Evolutionary conservation across 2,113 vertebrate genomes (phyloP).

Genomic region (Myrmophylax atrothorax): DNA sequence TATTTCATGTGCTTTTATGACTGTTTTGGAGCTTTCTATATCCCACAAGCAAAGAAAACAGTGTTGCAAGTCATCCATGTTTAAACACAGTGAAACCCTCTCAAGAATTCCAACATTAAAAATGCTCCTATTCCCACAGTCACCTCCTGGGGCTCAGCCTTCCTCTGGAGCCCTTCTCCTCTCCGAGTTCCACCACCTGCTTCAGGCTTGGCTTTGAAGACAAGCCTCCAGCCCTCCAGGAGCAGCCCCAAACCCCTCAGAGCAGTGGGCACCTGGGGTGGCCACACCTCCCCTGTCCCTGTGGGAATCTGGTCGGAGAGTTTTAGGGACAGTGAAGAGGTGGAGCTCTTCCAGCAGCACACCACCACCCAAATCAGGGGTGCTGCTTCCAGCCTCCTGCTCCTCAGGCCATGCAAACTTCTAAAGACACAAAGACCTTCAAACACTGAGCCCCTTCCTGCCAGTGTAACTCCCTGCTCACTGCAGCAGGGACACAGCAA

Average conservation of each 20-base stretch:
- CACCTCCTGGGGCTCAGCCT: neutral
- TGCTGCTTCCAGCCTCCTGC: neutral
- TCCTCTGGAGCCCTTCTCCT: neutral
- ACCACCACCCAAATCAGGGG: neutral
- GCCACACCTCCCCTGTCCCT: neutral
- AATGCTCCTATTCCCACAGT: neutral
- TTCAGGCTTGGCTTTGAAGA: neutral
- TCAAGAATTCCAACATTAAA: neutral
- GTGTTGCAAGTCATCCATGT: neutral
- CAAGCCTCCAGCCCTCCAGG: neutral
- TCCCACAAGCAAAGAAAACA: neutral
- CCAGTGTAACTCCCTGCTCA: neutral
- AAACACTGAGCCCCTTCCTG: fast-evolving
- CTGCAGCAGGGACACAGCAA: neutral
- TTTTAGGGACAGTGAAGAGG: neutral
- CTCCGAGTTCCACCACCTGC: neutral
- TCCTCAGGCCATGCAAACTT: neutral
- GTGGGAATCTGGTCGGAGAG: neutral
- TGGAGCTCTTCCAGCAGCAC: neutral
- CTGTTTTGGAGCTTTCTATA: neutral
- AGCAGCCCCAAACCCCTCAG: neutral
- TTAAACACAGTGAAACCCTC: neutral
- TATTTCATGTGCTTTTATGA: neutral
- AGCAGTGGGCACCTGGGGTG: neutral
- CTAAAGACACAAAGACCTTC: neutral